Conservation (phyloP, 2,113 vertebrate genomes). For the Planiliza haematocheilus region DNA sequence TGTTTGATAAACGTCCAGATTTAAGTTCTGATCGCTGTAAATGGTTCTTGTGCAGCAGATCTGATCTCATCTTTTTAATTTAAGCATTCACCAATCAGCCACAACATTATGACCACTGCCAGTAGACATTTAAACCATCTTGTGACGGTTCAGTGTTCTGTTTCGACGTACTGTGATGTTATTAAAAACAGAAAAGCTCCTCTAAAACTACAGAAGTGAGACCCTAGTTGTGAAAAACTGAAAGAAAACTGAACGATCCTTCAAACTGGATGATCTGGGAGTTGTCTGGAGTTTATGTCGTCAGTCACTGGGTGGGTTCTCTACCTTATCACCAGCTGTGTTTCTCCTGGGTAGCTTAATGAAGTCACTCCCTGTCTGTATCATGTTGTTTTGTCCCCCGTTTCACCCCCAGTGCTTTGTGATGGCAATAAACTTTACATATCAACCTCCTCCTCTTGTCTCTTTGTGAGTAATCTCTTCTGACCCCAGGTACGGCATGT, state of each 20-base stretch:
- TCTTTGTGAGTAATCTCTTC: conserved; percentile 30
- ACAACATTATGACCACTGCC: no score
- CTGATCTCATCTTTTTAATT: no score
- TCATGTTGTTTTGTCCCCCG: conserved; percentile 1
- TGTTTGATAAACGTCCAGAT: no score
- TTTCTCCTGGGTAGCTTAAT: conserved; percentile 8
- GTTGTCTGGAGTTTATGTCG: neutral
- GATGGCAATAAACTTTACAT: conserved; percentile 79
- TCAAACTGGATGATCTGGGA: neutral
- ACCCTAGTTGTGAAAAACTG: conserved; percentile 18
- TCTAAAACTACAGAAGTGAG: neutral
- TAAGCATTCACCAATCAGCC: no score
- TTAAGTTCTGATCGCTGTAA: no score
- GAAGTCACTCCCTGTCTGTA: conserved; percentile 27
- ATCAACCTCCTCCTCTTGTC: conserved; percentile 59
- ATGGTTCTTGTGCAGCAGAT: no score
- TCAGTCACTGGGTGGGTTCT: neutral
- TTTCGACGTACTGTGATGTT: no score
- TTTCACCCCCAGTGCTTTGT: conserved; percentile 70
- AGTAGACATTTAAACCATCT: neutral
- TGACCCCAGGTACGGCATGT: no score
- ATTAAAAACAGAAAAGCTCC: no score
- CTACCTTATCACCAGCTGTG: neutral
- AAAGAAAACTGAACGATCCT: neutral
- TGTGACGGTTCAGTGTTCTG: no score